A percentile compares a stretch with the other conserved stretches of the same genome.
phyloP scores from a whole-genome alignment of 2,797 vertebrate species.

The Alexandromys oeconomus region DNA sequence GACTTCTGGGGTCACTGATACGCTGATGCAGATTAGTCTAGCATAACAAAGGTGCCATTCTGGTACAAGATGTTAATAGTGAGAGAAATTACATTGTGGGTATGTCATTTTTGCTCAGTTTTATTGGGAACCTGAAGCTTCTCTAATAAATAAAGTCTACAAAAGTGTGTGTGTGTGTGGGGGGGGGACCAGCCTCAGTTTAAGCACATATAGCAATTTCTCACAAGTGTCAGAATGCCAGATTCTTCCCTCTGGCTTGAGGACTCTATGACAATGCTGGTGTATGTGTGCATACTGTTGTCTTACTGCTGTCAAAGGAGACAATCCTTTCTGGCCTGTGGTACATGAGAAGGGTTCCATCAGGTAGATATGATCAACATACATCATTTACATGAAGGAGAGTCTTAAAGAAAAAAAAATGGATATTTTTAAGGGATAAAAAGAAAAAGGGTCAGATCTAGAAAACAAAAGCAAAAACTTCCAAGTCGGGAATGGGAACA shows the following conservation, averaged over 20 bases:
- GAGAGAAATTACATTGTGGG: background rate
- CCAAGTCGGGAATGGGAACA: background rate
- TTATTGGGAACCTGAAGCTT: slow-evolving; percentile 16
- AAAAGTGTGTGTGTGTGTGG: background rate
- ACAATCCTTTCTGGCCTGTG: background rate
- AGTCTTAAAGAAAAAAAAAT: background rate
- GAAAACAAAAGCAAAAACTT: background rate
- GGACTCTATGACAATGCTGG: background rate
- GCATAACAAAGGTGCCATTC: background rate
- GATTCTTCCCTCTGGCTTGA: background rate
- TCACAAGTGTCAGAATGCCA: background rate
- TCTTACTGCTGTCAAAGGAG: background rate
- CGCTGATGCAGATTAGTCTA: background rate
- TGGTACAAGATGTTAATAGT: background rate
- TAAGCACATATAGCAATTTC: background rate
- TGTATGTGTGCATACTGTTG: background rate
- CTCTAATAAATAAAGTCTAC: background rate
- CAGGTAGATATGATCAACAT: background rate
- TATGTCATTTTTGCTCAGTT: background rate
- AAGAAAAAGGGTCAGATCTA: background rate
- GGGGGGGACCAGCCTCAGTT: background rate
- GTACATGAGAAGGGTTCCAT: background rate
- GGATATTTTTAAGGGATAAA: background rate
- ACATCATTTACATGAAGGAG: background rate
- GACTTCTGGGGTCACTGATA: background rate